Percentiles rank a stretch among this genome's conserved stretches.
Conservation (phyloP, 2,113 vertebrate genomes). For the Mesocricetus auratus region DNA sequence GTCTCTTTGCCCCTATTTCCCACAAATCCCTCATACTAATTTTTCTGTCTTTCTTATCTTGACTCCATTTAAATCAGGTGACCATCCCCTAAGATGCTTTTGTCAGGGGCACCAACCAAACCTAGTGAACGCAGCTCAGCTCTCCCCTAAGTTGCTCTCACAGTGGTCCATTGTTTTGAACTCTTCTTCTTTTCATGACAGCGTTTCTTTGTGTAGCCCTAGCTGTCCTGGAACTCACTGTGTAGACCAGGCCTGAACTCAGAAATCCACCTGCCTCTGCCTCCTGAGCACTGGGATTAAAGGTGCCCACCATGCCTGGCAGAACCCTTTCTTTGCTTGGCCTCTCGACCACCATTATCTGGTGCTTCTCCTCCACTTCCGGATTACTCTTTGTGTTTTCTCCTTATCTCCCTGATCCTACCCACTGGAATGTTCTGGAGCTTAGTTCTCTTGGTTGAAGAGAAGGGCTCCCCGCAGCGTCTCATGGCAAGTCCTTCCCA, state of each 20-base stretch:
- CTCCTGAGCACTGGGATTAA: background rate
- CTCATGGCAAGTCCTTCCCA: background rate
- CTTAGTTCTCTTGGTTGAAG: background rate
- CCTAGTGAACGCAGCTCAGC: background rate
- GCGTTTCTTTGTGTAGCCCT: background rate
- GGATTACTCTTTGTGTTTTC: background rate
- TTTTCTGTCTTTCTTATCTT: background rate
- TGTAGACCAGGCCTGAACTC: background rate
- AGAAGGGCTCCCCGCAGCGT: background rate
- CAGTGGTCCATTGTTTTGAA: background rate
- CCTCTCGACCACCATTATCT: background rate
- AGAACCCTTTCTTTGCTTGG: background rate
- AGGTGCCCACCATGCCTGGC: fast-evolving
- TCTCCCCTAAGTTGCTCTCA: background rate
- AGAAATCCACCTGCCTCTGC: background rate
- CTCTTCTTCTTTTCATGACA: too few relatives aligned
- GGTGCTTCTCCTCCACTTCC: background rate
- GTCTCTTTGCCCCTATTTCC: background rate
- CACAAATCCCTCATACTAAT: background rate
- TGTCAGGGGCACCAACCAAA: background rate
- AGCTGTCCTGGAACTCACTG: background rate
- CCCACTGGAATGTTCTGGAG: background rate
- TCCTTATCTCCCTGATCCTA: background rate
- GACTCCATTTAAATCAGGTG: background rate
- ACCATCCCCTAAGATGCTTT: background rate